Conservation (phyloP, 37 sponge, comb jelly and placozoan species). For the Amphimedon queenslandica region DNA sequence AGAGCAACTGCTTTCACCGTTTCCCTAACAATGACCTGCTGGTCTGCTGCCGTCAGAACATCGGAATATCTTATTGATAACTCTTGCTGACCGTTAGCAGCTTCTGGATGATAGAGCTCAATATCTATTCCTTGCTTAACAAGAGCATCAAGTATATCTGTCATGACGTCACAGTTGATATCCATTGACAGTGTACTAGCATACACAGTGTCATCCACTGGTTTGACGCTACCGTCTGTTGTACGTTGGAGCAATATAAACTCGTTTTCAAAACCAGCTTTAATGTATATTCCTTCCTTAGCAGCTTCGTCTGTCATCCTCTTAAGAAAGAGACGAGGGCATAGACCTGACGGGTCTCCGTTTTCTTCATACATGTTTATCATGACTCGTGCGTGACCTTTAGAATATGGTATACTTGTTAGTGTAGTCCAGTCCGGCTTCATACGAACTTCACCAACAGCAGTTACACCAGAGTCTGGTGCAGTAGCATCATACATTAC, state of each 20-base stretch:
- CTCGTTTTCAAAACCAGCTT: slow-evolving; percentile 46
- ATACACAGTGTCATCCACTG: slow-evolving; percentile 18
- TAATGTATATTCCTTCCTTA: slow-evolving; percentile 7
- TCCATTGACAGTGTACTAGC: slow-evolving; percentile 12
- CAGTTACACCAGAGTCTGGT: slow-evolving; percentile 11
- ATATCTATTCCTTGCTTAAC: slow-evolving; percentile 22
- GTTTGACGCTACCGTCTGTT: slow-evolving; percentile 9
- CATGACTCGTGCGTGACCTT: slow-evolving; percentile 1
- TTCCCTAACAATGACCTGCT: slow-evolving; percentile 28
- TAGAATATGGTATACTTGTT: slow-evolving; percentile 21
- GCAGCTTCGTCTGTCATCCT: slow-evolving; percentile 15
- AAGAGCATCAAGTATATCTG: slow-evolving; percentile 24
- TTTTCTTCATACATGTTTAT: slow-evolving; percentile 28
- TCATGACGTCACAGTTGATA: slow-evolving; percentile 2
- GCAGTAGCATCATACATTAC: slow-evolving; percentile 21
- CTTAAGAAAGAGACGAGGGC: slow-evolving; percentile 27
- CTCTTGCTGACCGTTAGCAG: slow-evolving; percentile 36
- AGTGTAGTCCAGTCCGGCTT: slow-evolving; percentile 32
- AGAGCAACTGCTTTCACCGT: slow-evolving; percentile 23
- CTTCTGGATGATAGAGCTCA: slow-evolving; percentile 24
- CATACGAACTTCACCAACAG: slow-evolving; percentile 30
- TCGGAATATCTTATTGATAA: slow-evolving; percentile 17
- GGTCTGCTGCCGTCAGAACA: slow-evolving; percentile 24
- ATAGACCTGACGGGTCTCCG: slow-evolving; percentile 20
- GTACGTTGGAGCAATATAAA: slow-evolving; percentile 18